Conservation (phyloP, 1,140 invertebrate species). For the Bemisia tabaci region DNA sequence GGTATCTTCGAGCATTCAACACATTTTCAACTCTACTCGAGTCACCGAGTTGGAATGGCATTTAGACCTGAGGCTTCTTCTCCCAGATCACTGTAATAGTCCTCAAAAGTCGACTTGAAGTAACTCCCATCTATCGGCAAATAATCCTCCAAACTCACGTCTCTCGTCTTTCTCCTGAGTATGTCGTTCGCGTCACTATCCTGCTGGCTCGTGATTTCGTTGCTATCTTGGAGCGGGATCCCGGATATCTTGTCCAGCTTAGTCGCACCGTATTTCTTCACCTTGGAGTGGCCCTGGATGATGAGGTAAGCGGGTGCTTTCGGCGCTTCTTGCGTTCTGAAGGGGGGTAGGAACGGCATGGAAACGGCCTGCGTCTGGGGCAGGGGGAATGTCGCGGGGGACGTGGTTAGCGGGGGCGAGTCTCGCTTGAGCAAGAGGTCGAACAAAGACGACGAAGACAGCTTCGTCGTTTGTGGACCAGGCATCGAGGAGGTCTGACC, state of each 20-base stretch:
- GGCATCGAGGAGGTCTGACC: neutral
- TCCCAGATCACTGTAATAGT: neutral
- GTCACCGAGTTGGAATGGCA: neutral
- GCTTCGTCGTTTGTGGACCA: neutral
- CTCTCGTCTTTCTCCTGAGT: slow-evolving; percentile 10
- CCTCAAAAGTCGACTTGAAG: neutral
- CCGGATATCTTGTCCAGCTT: slow-evolving; percentile 27
- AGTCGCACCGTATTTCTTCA: slow-evolving; percentile 61
- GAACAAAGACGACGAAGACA: neutral
- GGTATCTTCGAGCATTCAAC: no score
- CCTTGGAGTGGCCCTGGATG: slow-evolving; percentile 68
- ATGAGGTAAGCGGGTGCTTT: slow-evolving; percentile 56
- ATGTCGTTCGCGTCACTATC: slow-evolving; percentile 5
- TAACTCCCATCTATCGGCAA: slow-evolving; percentile 10
- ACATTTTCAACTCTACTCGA: no score
- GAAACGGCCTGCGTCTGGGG: slow-evolving; percentile 26
- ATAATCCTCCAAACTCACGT: slow-evolving; percentile 13
- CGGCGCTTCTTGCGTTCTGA: slow-evolving; percentile 44
- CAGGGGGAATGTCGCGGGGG: neutral
- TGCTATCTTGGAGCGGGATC: slow-evolving; percentile 14
- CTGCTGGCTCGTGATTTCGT: slow-evolving; percentile 15
- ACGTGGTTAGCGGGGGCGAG: neutral
- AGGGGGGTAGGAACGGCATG: slow-evolving; percentile 42
- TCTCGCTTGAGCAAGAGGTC: neutral
- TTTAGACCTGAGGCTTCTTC: neutral